phyloP scores from a whole-genome alignment of 2,888 invertebrate genomes.

The Cotesia congregata region DNA sequence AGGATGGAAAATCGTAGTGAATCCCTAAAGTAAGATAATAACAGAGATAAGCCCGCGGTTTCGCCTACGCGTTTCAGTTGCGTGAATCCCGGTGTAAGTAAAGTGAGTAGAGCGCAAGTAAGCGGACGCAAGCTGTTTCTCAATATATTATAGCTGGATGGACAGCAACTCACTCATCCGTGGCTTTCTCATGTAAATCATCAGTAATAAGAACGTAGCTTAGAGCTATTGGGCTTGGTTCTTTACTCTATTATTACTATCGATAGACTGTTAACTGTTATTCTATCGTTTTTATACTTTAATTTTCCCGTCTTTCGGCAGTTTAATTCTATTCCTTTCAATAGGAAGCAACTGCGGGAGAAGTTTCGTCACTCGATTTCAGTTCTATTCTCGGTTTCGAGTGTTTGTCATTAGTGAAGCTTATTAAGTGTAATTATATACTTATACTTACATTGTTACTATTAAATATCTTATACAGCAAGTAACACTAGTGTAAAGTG shows the following conservation, averaged over 20 bases:
- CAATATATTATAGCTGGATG: conserved; percentile 5
- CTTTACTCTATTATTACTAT: neutral
- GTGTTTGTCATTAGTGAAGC: no score
- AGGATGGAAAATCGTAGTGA: no score
- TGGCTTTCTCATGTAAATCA: conserved; percentile 23
- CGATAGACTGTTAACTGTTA: neutral
- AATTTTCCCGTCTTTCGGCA: no score
- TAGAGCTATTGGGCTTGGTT: neutral
- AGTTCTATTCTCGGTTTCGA: neutral
- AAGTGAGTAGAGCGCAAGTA: no score
- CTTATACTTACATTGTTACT: no score
- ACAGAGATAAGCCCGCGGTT: no score
- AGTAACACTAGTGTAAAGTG: no score
- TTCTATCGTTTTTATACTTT: neutral
- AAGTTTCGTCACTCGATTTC: neutral
- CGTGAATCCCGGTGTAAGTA: conserved; percentile 9
- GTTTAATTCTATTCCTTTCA: neutral
- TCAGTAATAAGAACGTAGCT: conserved; percentile 10
- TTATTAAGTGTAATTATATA: no score
- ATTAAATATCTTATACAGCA: no score
- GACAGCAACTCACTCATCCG: conserved; percentile 20
- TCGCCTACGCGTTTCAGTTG: neutral
- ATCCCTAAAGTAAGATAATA: no score
- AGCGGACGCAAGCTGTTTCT: conserved; percentile 14
- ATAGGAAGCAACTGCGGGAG: neutral